Evolutionary conservation across 2,797 vertebrate species (phyloP), one percentile per base, ranked within the genome.

Genomic region (Caiman crocodilus): DNA sequence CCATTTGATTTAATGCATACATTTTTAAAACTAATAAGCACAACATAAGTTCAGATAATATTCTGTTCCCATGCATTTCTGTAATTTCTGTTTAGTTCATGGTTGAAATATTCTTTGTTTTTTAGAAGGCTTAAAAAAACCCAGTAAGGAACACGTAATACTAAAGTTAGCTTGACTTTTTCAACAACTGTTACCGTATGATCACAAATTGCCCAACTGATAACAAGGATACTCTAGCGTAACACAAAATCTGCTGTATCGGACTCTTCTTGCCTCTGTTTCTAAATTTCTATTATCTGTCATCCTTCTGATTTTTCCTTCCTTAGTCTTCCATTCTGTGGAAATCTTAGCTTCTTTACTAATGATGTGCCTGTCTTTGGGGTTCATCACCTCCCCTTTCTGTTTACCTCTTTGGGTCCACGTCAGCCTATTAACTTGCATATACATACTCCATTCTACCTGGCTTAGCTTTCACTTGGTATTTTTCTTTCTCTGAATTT

Each of bases 51-150:
- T 61, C 77, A 91, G 63, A 90, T 90, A 94, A 92, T 76, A 89
- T 84, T 91, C 84, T n/a, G 50, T 89, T 93, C 96, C 84, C 61
- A 50, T 80, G 96, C 71, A 94, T 93, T 94, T 84, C 74, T 93
- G 94, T 89, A 79, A 61, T 91, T 60, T 89, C 50, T 78, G n/a
- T n/a, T 95, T 91, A 21, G 26, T 76, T 95, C 87, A 75, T 18
- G 79, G 17, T 1, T 4, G 6, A 15, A 32, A 32, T 12, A 84
- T 28, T 15, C 28, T 81, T 90, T 76, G 23, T 35, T 87, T 89
- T 63, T 26, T 1, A 1, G 11, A 79, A 85, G 21, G 2, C 60
- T 28, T 6, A 17, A 65, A 61, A 28, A 42, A 73, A 76, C 79
- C 92, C 69, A 90, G 50, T 13, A 9, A 87, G 55, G 17, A 75